Evolutionary conservation across 2,113 vertebrate genomes (phyloP).

Genomic region (Cariama cristata): DNA sequence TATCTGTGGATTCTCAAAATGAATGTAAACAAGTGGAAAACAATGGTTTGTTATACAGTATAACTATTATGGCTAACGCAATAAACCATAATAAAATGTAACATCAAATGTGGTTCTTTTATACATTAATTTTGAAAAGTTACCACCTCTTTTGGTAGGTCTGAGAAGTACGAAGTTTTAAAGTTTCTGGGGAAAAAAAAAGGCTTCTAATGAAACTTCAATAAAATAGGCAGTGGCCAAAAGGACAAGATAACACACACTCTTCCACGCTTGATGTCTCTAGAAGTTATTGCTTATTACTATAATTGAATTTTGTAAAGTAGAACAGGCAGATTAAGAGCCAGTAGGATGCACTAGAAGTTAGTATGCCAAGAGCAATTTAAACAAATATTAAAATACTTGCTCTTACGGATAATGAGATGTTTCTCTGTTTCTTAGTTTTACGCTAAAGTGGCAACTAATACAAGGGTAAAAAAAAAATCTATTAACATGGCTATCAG

Average conservation of each 20-base stretch:
- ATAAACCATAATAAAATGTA: not conserved
- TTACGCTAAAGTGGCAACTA: constrained; percentile 38
- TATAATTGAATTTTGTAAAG: constrained; percentile 61
- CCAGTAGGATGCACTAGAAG: constrained; percentile 41
- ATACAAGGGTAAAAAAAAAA: not conserved
- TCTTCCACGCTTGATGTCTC: not conserved
- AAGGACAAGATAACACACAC: not conserved
- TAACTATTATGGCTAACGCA: not conserved
- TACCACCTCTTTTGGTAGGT: not conserved
- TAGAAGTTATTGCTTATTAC: constrained; percentile 47
- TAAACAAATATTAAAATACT: constrained; percentile 63
- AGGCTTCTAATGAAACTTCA: not conserved
- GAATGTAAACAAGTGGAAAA: not conserved
- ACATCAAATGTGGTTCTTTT: not conserved
- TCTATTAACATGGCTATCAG: not conserved
- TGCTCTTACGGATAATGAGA: constrained; percentile 39
- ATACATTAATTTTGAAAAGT: not conserved
- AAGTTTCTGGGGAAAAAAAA: not conserved
- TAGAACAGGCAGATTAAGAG: constrained; percentile 62
- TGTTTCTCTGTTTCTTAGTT: constrained; percentile 32
- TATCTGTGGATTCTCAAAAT: not conserved
- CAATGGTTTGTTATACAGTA: not conserved
- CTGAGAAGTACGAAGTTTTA: not conserved
- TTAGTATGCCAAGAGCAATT: constrained; percentile 51
- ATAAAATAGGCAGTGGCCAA: not conserved